These are phyloP conservation scores for Lithosia quadra DNA, from an alignment of 2,888 invertebrate genomes.

Conservation along the genomic window DNA sequence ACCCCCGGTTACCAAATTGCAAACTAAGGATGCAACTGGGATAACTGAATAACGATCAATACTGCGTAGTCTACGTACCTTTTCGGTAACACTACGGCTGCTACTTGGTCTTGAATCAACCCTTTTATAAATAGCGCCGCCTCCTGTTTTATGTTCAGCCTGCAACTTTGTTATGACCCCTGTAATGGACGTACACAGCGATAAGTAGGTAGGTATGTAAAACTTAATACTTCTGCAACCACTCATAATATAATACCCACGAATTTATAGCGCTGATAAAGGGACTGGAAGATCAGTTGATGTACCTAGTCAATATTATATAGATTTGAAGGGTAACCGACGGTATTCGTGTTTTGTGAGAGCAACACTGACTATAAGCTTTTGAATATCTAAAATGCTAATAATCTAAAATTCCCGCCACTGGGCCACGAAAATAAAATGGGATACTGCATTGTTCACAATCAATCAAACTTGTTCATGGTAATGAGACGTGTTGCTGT, in stretches of 20 bases:
- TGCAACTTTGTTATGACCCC: conserved; percentile 80
- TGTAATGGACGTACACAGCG: conserved; percentile 41
- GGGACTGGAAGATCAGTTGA: neutral
- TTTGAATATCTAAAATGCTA: too few relatives aligned
- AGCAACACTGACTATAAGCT: too few relatives aligned
- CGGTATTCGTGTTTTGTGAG: too few relatives aligned
- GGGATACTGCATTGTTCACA: neutral
- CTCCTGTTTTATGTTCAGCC: conserved; percentile 71
- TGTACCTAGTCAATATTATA: neutral
- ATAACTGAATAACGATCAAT: neutral
- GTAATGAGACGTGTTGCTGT: too few relatives aligned
- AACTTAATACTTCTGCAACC: neutral
- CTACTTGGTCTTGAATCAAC: conserved; percentile 73
- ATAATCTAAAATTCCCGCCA: too few relatives aligned
- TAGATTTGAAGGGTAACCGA: neutral
- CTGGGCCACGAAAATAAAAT: neutral
- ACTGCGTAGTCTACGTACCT: conserved; percentile 65
- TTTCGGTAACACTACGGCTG: conserved; percentile 70
- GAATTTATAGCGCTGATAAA: neutral
- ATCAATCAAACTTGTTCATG: too few relatives aligned
- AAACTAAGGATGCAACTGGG: too few relatives aligned
- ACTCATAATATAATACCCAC: too few relatives aligned
- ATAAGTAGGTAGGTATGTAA: neutral
- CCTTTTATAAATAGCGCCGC: conserved; percentile 54
- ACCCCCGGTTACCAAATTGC: too few relatives aligned